Conservation (phyloP, 2,888 invertebrate species). For the Tipula unca region DNA sequence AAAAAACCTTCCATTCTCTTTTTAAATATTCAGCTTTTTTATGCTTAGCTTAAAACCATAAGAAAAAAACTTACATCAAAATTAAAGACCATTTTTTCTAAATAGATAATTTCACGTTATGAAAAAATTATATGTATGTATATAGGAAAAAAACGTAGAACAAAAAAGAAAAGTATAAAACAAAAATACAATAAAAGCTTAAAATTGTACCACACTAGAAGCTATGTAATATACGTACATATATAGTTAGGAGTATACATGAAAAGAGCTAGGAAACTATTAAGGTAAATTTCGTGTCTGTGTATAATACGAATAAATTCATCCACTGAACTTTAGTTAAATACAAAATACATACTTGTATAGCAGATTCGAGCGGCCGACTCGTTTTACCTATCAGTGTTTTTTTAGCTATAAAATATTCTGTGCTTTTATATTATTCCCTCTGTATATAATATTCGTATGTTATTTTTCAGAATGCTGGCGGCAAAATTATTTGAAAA, state of each 20-base stretch:
- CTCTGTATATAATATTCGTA: background rate
- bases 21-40: slow-evolving; percentile 14
- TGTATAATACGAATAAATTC: background rate
- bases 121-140: background rate
- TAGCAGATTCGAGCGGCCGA: background rate
- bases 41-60: slow-evolving; percentile 14
- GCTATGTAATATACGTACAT: background rate
- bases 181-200: background rate
- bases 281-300: background rate
- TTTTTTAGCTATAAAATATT: background rate
- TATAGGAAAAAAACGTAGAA: slow-evolving; percentile 3
- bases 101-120: slow-evolving; percentile 14
- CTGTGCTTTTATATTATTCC: background rate
- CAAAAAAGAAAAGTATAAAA: slow-evolving; percentile 8
- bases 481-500: slow-evolving; percentile 17
- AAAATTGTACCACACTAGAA: background rate
- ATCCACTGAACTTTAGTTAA: background rate
- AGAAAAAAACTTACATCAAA: slow-evolving; percentile 14
- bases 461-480: background rate
- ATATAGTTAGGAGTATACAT: background rate
- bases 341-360: background rate
- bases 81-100: slow-evolving; percentile 14
- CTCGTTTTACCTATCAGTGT: background rate
- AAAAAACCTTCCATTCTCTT: slow-evolving; percentile 2
- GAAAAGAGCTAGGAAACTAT: background rate